phyloP scores from a whole-genome alignment of 2,113 vertebrate genomes.

The Probosciger aterrimus region DNA sequence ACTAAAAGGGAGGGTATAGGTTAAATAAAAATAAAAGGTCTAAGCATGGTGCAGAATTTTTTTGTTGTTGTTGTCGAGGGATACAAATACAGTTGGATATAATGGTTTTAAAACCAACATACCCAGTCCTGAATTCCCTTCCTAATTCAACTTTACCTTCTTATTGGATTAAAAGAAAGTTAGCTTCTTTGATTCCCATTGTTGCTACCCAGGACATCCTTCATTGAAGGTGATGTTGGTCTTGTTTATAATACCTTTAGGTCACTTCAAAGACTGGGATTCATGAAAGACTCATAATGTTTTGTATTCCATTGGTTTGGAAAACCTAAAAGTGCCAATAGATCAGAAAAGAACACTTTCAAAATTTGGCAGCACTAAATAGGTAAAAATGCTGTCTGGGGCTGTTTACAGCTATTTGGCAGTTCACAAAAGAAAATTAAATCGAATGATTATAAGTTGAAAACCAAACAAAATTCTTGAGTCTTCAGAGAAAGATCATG shows the following conservation, averaged over 20 bases:
- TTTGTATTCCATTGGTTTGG: neutral
- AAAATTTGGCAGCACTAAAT: neutral
- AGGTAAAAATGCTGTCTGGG: neutral
- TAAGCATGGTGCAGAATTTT: neutral
- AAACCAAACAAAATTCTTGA: neutral
- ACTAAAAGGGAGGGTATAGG: neutral
- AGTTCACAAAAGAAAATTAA: neutral
- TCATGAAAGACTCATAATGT: neutral
- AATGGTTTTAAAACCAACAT: neutral
- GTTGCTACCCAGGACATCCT: neutral
- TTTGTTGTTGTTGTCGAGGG: neutral
- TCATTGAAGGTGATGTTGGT: neutral
- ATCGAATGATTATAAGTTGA: neutral
- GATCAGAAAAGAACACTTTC: neutral
- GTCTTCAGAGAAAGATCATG: neutral
- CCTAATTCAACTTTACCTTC: neutral
- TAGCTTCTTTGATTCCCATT: neutral
- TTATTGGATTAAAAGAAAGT: neutral
- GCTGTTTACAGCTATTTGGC: neutral
- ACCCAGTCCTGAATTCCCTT: neutral
- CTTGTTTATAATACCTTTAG: neutral
- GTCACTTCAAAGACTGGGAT: neutral
- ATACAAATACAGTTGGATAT: neutral
- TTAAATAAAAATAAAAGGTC: neutral
- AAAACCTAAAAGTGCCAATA: neutral